Base-by-base conservation (phyloP, 1,140 invertebrate genomes). In the Drosophila nebulosa region DNA sequence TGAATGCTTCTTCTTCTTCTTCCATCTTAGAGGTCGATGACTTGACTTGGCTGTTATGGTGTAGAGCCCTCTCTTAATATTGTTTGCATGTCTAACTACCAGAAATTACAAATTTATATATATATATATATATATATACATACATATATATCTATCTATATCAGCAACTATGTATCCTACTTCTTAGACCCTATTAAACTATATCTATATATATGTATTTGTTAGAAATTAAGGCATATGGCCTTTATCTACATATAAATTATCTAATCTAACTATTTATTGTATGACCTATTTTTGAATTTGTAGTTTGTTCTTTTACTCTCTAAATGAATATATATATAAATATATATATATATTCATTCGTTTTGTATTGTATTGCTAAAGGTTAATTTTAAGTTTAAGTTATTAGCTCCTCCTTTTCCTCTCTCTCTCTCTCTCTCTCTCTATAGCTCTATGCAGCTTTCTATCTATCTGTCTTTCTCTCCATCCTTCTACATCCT, bases 41-140 rank as follows among this genome's bases (percentile, higher is more conserved):
- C 74, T 63, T 59, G 57, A 58, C 61, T 62, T 62, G 63, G 66
- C 63, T 70, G 71, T 66, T 75, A 70, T 78, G 81, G 81, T 86
- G 83, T 88, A 83, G 39, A 46, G 78, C 75, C 67, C 78, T 66
- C n/a, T 86, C 69, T 78, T 86, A 74, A 78, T 89, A 73, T 88
- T 83, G 83, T 88, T 88, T 88, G 83, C 83, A 88, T 88, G 83
- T 75, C 88, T 88, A 88, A 78, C 78, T 86, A 86, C 80, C 42
- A 46, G 52, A 75, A n/a, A 18, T 14, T 50, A 30, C 30, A 27
- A 66, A 68, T 42, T 64, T 62, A 65, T 46, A 53, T 21, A 36
- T 80, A 68, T 69, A 65, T 55, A 69, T 73, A 30, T 51, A 27
- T 69, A 68, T 42, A 67, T 62, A 65, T 46, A 53, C 27, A 36